Conservation (phyloP, 2,113 vertebrate genomes). For the Podilymbus podiceps region DNA sequence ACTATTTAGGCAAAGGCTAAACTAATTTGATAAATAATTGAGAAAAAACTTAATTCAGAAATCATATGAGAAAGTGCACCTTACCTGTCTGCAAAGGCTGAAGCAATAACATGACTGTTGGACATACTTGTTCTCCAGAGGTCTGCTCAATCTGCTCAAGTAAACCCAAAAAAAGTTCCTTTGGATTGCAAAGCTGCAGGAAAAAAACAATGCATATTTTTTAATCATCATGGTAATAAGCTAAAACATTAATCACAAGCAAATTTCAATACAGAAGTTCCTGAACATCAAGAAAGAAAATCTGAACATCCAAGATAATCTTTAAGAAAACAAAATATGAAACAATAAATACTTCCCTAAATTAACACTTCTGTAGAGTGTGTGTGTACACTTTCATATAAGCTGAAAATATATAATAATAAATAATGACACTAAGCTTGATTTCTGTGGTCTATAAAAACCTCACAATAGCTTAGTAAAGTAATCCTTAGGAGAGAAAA, state of each 20-base stretch:
- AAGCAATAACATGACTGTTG: conserved; percentile 83
- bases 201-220: neutral
- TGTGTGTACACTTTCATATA: neutral
- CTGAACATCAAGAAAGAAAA: neutral
- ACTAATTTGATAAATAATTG: neutral
- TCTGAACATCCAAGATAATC: neutral
- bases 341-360: neutral
- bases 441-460: neutral
- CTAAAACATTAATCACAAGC: neutral
- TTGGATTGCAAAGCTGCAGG: conserved; percentile 88
- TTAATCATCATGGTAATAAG: neutral
- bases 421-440: neutral
- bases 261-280: neutral
- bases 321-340: neutral
- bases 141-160: conserved; percentile 93
- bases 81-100: conserved; percentile 90
- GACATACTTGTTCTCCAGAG: conserved; percentile 77
- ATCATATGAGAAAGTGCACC: neutral
- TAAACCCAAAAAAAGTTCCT: conserved; percentile 92
- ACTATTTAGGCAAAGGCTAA: neutral
- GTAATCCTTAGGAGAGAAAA: neutral
- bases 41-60: neutral
- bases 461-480: neutral
- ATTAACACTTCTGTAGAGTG: neutral
- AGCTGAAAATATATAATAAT: neutral